Evolutionary conservation across 2,888 invertebrate genomes (phyloP), one percentile per base, ranked within the genome.

Genomic region (Pristionchus mayeri): DNA sequence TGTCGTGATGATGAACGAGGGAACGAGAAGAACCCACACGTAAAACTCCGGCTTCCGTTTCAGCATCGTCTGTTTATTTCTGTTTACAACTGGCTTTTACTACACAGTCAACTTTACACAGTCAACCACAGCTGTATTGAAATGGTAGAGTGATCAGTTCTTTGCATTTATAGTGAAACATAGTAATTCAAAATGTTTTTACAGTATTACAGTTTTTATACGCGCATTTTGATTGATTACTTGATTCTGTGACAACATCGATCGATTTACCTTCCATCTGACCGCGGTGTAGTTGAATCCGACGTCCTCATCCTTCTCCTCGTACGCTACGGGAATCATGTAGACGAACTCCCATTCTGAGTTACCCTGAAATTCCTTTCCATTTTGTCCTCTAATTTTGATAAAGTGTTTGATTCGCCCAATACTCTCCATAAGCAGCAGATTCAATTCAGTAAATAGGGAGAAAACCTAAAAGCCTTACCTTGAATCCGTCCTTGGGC

Each of bases 291-390:
- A 89, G 13, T 88, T 87, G 75, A 89, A 89, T 24, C 86, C 87
- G n/a, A 89, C 89, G 86, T 89, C 89, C 6, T 60, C 63, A 75
- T 89, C 89, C 27, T 83, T 85, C 0, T 87, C 86, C 80, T 44
- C 11, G 63, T 48, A 27, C 75, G 60, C 7, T 40, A 84, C 71
- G 86, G 84, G 50, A 81, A 83, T 21, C 86, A 85, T 63, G 87
- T 83, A 52, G 48, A 84, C 60, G 76, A 76, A 76, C 24, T 89
- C 89, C 89, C 89, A 89, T 75, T 89, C 89, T 24, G 87, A 87
- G 44, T 89, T 89, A 1, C 89, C 89, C 87, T 88, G 60, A 60
- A 48, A 87, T n/a, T n/a, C n/a, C n/a, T n/a, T n/a, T n/a, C n/a
- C n/a, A n/a, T n/a, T n/a, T n/a, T n/a, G n/a, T n/a, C n/a, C n/a